Evolutionary conservation across 2,113 vertebrate species (phyloP), one percentile per base, ranked within the genome.

Genomic region (Poeciliopsis occidentalis): DNA sequence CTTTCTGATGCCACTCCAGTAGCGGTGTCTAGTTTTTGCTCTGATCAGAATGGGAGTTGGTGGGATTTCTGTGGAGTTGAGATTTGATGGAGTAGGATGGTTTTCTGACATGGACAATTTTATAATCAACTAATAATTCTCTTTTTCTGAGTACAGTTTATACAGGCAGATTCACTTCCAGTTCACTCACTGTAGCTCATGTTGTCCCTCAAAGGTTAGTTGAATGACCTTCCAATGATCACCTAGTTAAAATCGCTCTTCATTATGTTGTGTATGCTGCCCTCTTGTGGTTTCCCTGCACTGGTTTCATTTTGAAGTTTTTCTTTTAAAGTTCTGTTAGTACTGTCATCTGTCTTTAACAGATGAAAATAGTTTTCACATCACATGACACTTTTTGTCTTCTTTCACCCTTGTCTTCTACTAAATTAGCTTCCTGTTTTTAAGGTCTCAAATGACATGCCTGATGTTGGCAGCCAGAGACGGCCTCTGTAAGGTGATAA

Each of bases 391-490:
- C 8, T 63, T 41, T 22, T 15, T 10, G 32, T 27, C 0, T 22
- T 4, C 5, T 24, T 26, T 27, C 4, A 32, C 19, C 24, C 22
- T 31, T 24, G 67, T 51, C 19, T 27, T 1, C 17, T 26, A n/a
- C 29, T 47, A 1, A 30, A 30, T 47, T 39, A 30, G 60, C 64
- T 73, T 31, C 57, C 57, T 60, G 13, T 37, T 6, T 60, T 77
- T 98, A 57, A 57, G 98, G 81, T 95, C 85, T 75, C 85, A 89
- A n/a, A 96, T 96, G 94, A 97, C 95, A 24, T 95, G 96, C 0
- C 64, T 98, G 84, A 98, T 98, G 96, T 92, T 96, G 69, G 96
- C 96, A 60, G 95, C 97, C 37, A 92, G 91, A 64, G 91, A 94
- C 1, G 95, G 96, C 24, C 91, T 89, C 85, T 64, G 90, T 79